Conservation (phyloP, 2,888 invertebrate genomes). For the Bhutanitis thaidina region DNA sequence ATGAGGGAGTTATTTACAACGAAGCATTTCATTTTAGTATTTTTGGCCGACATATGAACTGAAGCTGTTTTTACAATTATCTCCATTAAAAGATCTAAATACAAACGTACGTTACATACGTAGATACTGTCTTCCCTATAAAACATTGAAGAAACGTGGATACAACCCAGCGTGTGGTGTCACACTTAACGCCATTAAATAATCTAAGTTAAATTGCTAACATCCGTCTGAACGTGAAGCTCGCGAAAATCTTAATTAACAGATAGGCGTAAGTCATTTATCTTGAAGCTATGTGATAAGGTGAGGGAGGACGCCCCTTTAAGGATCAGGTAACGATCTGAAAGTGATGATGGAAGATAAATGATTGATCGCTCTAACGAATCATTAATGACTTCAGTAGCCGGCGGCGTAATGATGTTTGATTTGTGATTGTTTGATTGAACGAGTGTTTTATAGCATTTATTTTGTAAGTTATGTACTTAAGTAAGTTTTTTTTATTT, state of each 20-base stretch:
- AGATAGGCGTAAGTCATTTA: constrained; percentile 68
- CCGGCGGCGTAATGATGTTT: constrained; percentile 16
- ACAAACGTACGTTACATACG: no score
- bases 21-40: no score
- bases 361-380: constrained; percentile 45
- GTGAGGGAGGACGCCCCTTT: constrained; percentile 41
- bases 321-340: constrained; percentile 46
- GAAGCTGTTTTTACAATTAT: no score
- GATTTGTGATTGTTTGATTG: constrained; percentile 8
- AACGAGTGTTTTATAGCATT: neutral
- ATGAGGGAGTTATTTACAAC: no score
- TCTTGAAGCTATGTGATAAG: constrained; percentile 65
- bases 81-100: no score
- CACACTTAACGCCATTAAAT: constrained; percentile 45
- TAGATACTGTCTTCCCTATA: neutral
- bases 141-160: neutral
- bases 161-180: constrained; percentile 16
- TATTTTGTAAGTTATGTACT: no score
- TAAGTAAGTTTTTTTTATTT: no score
- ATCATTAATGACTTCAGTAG: constrained; percentile 34
- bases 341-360: constrained; percentile 48
- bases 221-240: constrained; percentile 70
- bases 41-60: no score
- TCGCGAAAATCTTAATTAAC: constrained; percentile 79
- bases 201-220: constrained; percentile 66